phyloP scores from a whole-genome alignment of 2,113 vertebrate species.

The Seriola aureovittata region DNA sequence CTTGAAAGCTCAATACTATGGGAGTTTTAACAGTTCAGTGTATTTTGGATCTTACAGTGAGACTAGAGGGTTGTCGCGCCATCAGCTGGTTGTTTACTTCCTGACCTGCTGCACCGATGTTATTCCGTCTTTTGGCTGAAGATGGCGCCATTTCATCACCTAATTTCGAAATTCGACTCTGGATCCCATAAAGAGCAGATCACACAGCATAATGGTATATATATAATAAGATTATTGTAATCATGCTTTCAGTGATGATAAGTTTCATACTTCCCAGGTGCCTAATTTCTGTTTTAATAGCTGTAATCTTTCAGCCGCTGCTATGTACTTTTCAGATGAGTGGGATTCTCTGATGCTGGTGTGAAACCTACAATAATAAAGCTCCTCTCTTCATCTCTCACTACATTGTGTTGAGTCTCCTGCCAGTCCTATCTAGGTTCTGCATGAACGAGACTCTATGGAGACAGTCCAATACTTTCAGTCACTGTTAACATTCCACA shows the following conservation, averaged over 20 bases:
- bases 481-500: conserved; percentile 79
- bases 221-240: conserved; percentile 60
- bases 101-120: background rate
- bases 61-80: background rate
- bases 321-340: conserved; percentile 30
- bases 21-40: background rate
- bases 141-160: conserved; percentile 64
- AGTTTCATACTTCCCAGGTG: conserved; percentile 23
- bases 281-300: conserved; percentile 46
- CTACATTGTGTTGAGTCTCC: conserved; percentile 56
- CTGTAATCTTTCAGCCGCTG: conserved; percentile 56
- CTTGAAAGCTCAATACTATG: background rate
- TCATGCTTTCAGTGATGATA: conserved; percentile 43
- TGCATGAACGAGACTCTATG: conserved; percentile 70
- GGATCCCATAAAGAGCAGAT: background rate
- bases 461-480: conserved; percentile 75
- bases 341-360: conserved; percentile 32
- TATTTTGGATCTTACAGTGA: background rate
- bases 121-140: conserved; percentile 34
- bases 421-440: conserved; percentile 59
- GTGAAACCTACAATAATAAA: conserved; percentile 45
- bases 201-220: conserved; percentile 15
- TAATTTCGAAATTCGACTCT: background rate
- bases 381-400: conserved; percentile 35
- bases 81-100: conserved; percentile 11